Percentiles rank a stretch among this genome's conserved stretches.
Evolutionary conservation across 2,113 vertebrate genomes (phyloP).

Genomic region (Chloroceryle aenea): DNA sequence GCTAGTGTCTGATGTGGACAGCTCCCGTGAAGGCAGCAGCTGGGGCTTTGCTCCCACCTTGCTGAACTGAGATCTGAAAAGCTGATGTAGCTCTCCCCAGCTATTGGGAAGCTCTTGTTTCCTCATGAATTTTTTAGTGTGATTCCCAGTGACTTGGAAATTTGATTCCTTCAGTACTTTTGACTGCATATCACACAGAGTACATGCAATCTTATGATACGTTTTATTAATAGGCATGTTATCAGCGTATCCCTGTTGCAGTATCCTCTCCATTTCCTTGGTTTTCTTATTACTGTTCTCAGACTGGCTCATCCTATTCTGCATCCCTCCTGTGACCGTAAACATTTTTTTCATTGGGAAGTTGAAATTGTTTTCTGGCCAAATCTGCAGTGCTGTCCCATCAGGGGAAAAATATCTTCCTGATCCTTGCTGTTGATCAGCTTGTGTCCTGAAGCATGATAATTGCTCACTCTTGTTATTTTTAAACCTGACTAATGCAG

Average conservation of each 20-base stretch:
- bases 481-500: conserved; percentile 68
- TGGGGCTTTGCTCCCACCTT: not conserved
- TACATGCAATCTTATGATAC: fast-evolving
- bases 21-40: not conserved
- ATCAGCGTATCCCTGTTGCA: not conserved
- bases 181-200: not conserved
- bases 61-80: not conserved
- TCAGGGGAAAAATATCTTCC: conserved; percentile 58
- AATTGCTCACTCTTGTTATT: conserved; percentile 62
- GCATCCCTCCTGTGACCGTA: not conserved
- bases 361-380: conserved; percentile 29
- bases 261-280: not conserved
- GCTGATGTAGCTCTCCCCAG: not conserved
- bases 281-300: not conserved
- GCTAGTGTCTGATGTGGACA: not conserved
- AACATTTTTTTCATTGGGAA: conserved; percentile 19
- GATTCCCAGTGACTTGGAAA: conserved; percentile 15
- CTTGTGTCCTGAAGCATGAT: conserved; percentile 48
- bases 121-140: conserved; percentile 1
- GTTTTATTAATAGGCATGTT: not conserved
- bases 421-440: conserved; percentile 62
- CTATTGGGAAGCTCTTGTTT: not conserved
- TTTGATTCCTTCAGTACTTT: not conserved
- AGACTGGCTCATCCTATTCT: not conserved
- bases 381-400: conserved; percentile 46